phyloP scores from a whole-genome alignment of 2,888 invertebrate genomes.

The Fragum fragum region DNA sequence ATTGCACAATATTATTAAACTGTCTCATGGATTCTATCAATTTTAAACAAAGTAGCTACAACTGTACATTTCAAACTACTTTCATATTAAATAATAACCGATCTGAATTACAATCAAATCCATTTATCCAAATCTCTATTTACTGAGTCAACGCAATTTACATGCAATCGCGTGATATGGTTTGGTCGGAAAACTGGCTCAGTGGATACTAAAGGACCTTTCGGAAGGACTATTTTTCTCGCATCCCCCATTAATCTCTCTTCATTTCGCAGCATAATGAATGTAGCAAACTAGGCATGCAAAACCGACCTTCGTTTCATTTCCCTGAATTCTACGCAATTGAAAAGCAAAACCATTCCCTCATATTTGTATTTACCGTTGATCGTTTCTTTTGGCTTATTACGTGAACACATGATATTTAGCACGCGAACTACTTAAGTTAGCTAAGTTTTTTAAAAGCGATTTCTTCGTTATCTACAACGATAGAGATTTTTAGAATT shows the following conservation, averaged over 20 bases:
- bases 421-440: too few relatives aligned
- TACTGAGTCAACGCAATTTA: not conserved
- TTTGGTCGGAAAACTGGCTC: not conserved
- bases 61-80: not conserved
- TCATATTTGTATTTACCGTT: too few relatives aligned
- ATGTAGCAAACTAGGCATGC: conserved; percentile 49
- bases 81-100: not conserved
- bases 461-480: too few relatives aligned
- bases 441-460: too few relatives aligned
- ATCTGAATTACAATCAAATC: conserved; percentile 1
- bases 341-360: not conserved
- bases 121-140: conserved; percentile 3
- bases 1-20: not conserved
- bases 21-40: not conserved
- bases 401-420: too few relatives aligned
- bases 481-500: too few relatives aligned
- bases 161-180: not conserved
- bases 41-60: not conserved
- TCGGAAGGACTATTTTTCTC: conserved; percentile 6
- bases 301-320: conserved; percentile 14
- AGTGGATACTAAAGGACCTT: not conserved
- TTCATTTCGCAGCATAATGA: conserved; percentile 17
- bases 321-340: not conserved
- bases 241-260: conserved; percentile 18
- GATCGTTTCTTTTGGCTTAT: too few relatives aligned